Base-by-base conservation (phyloP, 2,113 vertebrate species). In the Nycticryphes semicollaris region DNA sequence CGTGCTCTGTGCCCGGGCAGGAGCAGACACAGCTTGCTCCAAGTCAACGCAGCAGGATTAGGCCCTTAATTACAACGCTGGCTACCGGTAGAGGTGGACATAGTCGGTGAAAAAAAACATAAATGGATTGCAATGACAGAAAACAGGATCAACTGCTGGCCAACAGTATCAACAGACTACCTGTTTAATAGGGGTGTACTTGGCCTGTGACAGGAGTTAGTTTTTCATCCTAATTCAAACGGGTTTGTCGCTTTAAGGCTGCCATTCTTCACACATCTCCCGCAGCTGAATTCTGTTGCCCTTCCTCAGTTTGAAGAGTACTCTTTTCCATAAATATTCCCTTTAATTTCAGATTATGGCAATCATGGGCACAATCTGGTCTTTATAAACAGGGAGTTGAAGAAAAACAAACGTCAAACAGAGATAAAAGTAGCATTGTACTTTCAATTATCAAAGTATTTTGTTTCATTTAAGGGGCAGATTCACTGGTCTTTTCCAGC, bases 401-500 rank as follows among this genome's bases (percentile, higher is more conserved):
- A 92, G 37, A 60, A 82, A 88, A 80, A 24, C 24, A 93, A 93
- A 90, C 43, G 83, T 90, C 76, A 91, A 90, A 72, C 48, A 75
- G 83, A 90, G 86, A 90, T 89, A 84, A 92, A 96, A 95, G 64
- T 60, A 84, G 25, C 47, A 84, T 53, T 93, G 83, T 94, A 96
- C 60, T 86, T 93, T 48, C 72, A 94, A 94, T 94, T 95, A 90
- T 74, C 33, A 51, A 89, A 92, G 82, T 88, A 78, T 56, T 93
- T 91, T 83, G 73, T 90, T 91, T 93, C 41, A 92, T 84, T 81
- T 90, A 91, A 92, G 35, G 27, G 60, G 54, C 12, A 75, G 35
- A 93, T 84, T 72, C 48, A n/a, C 39, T 84, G 72, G n/a, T 84
- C 56, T 84, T 83, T 77, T 89, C 90, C 88, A 96, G 90, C 60